phyloP scores from a whole-genome alignment of 2,113 vertebrate genomes.

The Smithornis capensis region DNA sequence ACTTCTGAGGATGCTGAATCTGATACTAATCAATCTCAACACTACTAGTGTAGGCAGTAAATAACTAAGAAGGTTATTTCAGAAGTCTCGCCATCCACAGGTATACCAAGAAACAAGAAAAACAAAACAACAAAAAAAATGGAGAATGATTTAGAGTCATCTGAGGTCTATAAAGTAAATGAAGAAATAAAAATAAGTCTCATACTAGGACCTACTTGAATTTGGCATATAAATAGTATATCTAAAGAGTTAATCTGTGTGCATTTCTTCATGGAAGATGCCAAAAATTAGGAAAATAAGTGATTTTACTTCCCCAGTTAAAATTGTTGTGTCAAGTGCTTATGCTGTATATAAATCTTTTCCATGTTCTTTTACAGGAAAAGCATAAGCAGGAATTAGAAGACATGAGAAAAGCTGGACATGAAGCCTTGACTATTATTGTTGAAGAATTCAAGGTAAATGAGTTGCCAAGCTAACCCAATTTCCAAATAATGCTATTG shows the following conservation, averaged over 20 bases:
- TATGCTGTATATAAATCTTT: background rate
- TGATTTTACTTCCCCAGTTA: background rate
- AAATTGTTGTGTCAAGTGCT: accelerated
- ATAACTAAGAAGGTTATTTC: background rate
- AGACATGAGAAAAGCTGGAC: slow-evolving; percentile 81
- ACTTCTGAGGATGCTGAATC: background rate
- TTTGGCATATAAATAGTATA: background rate
- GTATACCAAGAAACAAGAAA: background rate
- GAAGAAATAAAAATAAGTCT: background rate
- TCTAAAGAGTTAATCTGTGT: background rate
- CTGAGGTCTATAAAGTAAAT: background rate
- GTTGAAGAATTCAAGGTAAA: slow-evolving; percentile 84
- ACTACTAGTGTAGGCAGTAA: background rate
- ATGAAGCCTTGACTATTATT: slow-evolving; percentile 80
- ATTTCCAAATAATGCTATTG: background rate
- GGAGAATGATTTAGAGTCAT: background rate
- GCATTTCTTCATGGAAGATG: background rate
- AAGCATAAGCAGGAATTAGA: slow-evolving; percentile 79
- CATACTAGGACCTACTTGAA: background rate
- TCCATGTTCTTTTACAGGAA: slow-evolving; percentile 63
- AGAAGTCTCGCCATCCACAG: background rate
- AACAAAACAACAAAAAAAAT: too few species aligned
- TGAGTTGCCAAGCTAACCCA: background rate
- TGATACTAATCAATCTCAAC: background rate
- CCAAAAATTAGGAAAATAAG: background rate